Evolutionary conservation across 2,888 invertebrate species (phyloP).

Genomic region (Callyntrura sp.): DNA sequence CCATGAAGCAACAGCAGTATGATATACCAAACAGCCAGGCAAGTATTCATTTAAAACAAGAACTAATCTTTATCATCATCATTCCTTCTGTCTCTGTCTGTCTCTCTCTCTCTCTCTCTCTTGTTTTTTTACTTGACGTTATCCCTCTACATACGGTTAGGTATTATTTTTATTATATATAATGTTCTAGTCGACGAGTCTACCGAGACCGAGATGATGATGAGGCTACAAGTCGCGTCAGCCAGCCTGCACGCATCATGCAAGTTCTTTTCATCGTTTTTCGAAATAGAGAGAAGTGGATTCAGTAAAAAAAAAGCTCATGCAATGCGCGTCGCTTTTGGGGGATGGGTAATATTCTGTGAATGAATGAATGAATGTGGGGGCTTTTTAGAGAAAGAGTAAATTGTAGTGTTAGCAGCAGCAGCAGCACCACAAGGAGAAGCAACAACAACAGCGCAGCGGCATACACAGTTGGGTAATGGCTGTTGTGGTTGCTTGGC

Average conservation of each 20-base stretch:
- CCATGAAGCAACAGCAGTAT: neutral
- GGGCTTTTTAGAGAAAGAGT: conserved; percentile 18
- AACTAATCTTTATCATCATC: conserved; percentile 44
- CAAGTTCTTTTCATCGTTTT: conserved; percentile 58
- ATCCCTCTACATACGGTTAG: neutral
- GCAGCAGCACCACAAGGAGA: neutral
- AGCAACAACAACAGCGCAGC: neutral
- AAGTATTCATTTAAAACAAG: conserved; percentile 38
- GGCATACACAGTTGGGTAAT: neutral
- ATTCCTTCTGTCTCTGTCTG: too few species aligned
- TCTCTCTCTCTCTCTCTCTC: conserved; percentile 15
- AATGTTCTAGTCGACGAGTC: conserved; percentile 56
- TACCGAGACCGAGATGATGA: conserved; percentile 57
- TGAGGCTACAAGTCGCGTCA: conserved; percentile 50
- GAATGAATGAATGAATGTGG: conserved; percentile 75
- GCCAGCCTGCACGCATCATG: conserved; percentile 59
- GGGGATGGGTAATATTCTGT: conserved; percentile 59
- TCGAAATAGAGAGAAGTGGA: conserved; percentile 66
- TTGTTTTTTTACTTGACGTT: neutral
- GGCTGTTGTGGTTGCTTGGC: neutral
- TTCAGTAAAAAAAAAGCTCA: too few species aligned
- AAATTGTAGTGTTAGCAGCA: conserved; percentile 15
- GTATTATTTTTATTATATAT: neutral
- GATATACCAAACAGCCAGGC: neutral
- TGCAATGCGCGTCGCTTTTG: neutral